phyloP scores from a whole-genome alignment of 2,888 invertebrate species.

The Meteorus colon region DNA sequence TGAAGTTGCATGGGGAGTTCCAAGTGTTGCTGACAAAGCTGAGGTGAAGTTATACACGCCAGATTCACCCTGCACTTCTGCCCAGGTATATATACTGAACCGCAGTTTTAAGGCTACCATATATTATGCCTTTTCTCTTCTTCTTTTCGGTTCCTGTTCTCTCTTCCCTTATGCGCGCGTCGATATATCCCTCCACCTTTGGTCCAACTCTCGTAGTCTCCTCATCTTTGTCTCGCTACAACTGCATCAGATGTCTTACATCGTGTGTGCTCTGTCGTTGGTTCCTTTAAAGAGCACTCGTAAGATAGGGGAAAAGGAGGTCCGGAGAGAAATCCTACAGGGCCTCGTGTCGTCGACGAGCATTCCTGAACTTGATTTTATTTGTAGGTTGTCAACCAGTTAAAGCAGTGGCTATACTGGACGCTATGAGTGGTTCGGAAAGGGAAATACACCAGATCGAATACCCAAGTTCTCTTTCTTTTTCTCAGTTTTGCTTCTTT shows the following conservation, averaged over 20 bases:
- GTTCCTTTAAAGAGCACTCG: conserved; percentile 36
- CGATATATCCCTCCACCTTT: conserved; percentile 48
- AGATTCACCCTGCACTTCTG: conserved; percentile 48
- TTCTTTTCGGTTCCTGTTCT: conserved; percentile 40
- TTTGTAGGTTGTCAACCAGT: conserved; percentile 71
- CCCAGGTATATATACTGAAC: conserved; percentile 56
- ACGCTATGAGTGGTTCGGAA: conserved; percentile 50
- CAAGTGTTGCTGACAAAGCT: conserved; percentile 29
- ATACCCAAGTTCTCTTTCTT: not conserved
- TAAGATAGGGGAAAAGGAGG: conserved; percentile 19
- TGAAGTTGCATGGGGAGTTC: not conserved
- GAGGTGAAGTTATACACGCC: conserved; percentile 53
- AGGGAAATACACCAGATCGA: conserved; percentile 55
- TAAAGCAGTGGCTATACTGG: conserved; percentile 57
- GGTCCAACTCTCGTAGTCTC: conserved; percentile 30
- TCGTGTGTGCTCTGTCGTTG: conserved; percentile 45
- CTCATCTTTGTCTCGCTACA: not conserved
- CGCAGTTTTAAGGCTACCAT: conserved; percentile 68
- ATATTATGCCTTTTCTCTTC: conserved; percentile 64
- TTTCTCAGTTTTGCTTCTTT: conserved; percentile 18
- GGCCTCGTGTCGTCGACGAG: conserved; percentile 68
- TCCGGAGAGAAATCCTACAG: conserved; percentile 64
- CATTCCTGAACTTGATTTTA: conserved; percentile 72
- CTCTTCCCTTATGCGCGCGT: conserved; percentile 47
- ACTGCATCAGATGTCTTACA: conserved; percentile 38